Evolutionary conservation across 2,888 invertebrate genomes (phyloP).

Genomic region (Rhingia rostrata): DNA sequence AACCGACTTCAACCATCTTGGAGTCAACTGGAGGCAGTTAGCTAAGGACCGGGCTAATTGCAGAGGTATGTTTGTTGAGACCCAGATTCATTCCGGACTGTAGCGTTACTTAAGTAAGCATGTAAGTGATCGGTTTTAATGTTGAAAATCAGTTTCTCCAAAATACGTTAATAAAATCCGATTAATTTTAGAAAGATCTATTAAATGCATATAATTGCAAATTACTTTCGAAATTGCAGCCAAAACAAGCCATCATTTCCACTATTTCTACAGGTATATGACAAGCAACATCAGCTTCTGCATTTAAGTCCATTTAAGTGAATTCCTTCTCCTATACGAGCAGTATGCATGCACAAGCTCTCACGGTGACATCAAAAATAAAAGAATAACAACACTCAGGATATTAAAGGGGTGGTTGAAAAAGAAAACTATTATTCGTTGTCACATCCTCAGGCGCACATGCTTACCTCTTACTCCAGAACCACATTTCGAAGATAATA

Average conservation of each 20-base stretch:
- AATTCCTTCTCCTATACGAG: slow-evolving; percentile 18
- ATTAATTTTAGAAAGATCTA: too few relatives aligned
- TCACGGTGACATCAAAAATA: not conserved
- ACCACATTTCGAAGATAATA: slow-evolving; percentile 23
- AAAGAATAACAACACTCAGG: slow-evolving; percentile 3
- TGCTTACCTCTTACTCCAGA: not conserved
- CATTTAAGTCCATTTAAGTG: slow-evolving; percentile 1
- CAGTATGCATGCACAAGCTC: not conserved
- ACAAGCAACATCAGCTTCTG: slow-evolving; percentile 3
- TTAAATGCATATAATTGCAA: slow-evolving; percentile 22
- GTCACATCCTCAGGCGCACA: slow-evolving; percentile 2
- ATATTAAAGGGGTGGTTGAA: not conserved
- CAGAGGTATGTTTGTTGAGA: too few relatives aligned
- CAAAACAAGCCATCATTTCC: not conserved
- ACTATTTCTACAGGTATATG: slow-evolving; percentile 18
- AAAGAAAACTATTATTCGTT: slow-evolving; percentile 26
- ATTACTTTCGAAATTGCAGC: slow-evolving; percentile 19
- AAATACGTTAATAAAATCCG: too few relatives aligned
- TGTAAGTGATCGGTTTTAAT: too few relatives aligned
- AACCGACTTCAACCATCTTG: too few relatives aligned
- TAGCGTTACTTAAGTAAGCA: too few relatives aligned
- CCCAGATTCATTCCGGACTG: too few relatives aligned
- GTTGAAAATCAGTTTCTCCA: too few relatives aligned
- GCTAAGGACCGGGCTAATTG: too few relatives aligned
- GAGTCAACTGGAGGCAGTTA: too few relatives aligned